A percentile compares a stretch with the other conserved stretches of the same genome.
phyloP scores from a whole-genome alignment of 2,797 vertebrate genomes.

The Malurus splendens region DNA sequence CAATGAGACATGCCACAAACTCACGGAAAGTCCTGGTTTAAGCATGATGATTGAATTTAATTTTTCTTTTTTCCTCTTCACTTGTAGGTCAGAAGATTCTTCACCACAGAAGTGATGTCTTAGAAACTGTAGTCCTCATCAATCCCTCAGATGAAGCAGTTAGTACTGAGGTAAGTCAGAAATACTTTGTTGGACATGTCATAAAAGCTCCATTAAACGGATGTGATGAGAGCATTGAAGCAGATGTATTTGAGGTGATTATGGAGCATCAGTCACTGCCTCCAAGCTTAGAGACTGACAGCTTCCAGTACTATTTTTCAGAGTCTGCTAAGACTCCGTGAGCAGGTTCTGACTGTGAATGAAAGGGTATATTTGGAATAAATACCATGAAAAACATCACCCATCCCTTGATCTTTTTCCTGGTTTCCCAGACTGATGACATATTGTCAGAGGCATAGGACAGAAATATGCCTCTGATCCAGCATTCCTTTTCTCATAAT shows the following conservation, averaged over 20 bases:
- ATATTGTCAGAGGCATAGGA: not conserved
- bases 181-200: not conserved
- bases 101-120: constrained; percentile 92
- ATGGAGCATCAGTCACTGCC: not conserved
- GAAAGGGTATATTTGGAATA: not conserved
- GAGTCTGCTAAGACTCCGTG: not conserved
- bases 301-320: not conserved
- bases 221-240: not conserved
- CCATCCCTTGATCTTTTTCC: not conserved
- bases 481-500: not conserved
- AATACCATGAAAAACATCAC: not conserved
- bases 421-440: not conserved
- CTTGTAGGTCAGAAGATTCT: constrained; percentile 93
- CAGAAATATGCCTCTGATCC: not conserved
- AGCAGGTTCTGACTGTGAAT: not conserved
- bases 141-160: constrained; percentile 97
- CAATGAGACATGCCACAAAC: rapidly evolving
- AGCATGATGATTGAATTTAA: not conserved
- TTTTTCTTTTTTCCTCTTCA: not conserved
- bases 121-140: constrained; percentile 96
- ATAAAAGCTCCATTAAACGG: not conserved
- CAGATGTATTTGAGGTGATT: not conserved
- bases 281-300: not conserved
- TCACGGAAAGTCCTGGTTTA: not conserved
- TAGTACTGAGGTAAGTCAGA: constrained; percentile 86